phyloP scores from a whole-genome alignment of 2,113 vertebrate genomes.

The Myxocyprinus asiaticus region DNA sequence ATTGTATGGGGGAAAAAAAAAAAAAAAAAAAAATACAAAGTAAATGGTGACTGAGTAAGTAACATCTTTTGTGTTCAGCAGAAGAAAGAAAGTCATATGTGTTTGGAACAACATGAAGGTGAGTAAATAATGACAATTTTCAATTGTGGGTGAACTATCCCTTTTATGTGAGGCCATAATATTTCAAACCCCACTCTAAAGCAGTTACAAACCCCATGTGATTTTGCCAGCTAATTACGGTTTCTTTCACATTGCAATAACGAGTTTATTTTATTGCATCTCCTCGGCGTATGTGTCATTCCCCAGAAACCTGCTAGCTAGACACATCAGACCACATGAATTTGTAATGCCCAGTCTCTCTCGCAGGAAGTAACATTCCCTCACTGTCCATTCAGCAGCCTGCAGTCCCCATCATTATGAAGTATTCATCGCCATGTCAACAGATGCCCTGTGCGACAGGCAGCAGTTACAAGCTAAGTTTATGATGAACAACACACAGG shows the following conservation, averaged over 20 bases:
- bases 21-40: too few species aligned
- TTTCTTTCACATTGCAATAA: not conserved
- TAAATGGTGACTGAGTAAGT: too few species aligned
- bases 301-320: not conserved
- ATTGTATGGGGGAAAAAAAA: too few species aligned
- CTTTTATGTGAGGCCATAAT: not conserved
- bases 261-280: constrained; percentile 14
- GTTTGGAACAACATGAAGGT: too few species aligned
- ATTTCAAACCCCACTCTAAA: not conserved
- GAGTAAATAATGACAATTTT: too few species aligned
- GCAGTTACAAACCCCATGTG: not conserved
- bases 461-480: constrained; percentile 42
- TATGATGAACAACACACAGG: constrained; percentile 47
- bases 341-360: constrained; percentile 3
- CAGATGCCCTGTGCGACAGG: constrained; percentile 63
- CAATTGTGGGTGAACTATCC: too few species aligned
- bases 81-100: too few species aligned
- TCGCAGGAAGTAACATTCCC: constrained; percentile 63
- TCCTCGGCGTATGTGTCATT: constrained; percentile 2
- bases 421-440: constrained; percentile 63
- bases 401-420: constrained; percentile 59
- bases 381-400: constrained; percentile 65
- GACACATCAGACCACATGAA: constrained; percentile 11
- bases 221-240: not conserved
- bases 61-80: too few species aligned